phyloP scores from a whole-genome alignment of 2,888 invertebrate genomes.

The Bombylius major region DNA sequence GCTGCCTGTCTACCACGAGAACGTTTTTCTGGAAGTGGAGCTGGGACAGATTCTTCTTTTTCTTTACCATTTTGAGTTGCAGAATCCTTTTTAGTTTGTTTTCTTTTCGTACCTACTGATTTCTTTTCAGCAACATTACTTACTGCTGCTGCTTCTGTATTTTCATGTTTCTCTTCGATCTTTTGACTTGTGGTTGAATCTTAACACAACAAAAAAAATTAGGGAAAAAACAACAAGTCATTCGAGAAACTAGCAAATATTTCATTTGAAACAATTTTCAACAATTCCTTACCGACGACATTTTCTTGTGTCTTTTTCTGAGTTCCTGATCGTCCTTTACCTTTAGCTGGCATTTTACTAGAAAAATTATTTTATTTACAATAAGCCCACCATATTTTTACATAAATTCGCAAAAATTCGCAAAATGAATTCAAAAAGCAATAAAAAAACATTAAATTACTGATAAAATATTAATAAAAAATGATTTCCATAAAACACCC shows the following conservation, averaged over 20 bases:
- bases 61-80: neutral
- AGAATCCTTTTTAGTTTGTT: neutral
- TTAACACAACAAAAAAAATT: neutral
- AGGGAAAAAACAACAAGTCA: no score
- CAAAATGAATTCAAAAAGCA: no score
- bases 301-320: neutral
- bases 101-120: neutral
- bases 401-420: no score
- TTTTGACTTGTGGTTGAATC: neutral
- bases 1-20: neutral
- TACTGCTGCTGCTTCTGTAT: neutral
- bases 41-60: neutral
- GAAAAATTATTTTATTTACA: no score
- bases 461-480: no score
- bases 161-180: neutral
- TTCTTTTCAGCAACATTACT: neutral
- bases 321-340: neutral
- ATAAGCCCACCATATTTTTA: no score
- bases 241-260: no score
- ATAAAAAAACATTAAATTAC: no score
- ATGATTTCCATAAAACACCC: no score
- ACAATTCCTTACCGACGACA: neutral
- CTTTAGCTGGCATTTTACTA: neutral
- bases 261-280: no score
- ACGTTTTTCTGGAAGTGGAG: neutral